A percentile compares a stretch with the other conserved stretches of the same genome.
Conservation (phyloP, 2,797 vertebrate species). For the Etheostoma perlongum region DNA sequence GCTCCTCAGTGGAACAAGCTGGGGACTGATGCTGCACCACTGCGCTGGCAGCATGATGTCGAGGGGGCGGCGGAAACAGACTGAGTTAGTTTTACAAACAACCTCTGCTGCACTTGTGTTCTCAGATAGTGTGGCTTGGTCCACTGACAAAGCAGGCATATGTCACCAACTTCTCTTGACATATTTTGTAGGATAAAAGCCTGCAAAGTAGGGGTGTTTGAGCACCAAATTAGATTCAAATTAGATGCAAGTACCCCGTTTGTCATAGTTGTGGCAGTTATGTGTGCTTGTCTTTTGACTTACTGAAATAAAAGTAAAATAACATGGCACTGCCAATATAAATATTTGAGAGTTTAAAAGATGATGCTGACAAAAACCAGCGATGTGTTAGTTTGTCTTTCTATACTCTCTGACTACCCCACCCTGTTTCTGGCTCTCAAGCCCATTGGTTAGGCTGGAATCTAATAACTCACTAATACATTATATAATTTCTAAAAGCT, state of each 20-base stretch:
- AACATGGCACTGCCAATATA: neutral
- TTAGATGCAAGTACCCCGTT: neutral
- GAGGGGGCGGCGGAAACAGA: neutral
- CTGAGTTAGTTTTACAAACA: constrained; percentile 5
- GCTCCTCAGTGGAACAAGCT: constrained; percentile 8
- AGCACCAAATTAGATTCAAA: neutral
- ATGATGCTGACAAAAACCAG: neutral
- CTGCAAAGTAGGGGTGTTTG: neutral
- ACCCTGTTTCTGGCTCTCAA: too few species aligned
- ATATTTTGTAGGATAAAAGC: neutral
- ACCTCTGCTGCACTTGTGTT: neutral
- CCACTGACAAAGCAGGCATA: neutral
- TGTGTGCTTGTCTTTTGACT: neutral
- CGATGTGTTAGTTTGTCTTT: too few species aligned
- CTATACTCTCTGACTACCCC: too few species aligned
- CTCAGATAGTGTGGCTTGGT: neutral
- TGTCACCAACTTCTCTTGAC: constrained; percentile 5
- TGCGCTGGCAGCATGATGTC: constrained; percentile 3
- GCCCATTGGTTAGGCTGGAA: too few species aligned
- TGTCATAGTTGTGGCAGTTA: neutral
- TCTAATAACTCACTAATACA: neutral
- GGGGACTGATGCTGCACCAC: constrained; percentile 28
- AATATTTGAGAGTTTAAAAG: neutral
- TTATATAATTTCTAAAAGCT: too few species aligned
- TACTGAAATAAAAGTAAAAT: neutral